Conservation (phyloP, 2,113 vertebrate species). For the Pedetes capensis region DNA sequence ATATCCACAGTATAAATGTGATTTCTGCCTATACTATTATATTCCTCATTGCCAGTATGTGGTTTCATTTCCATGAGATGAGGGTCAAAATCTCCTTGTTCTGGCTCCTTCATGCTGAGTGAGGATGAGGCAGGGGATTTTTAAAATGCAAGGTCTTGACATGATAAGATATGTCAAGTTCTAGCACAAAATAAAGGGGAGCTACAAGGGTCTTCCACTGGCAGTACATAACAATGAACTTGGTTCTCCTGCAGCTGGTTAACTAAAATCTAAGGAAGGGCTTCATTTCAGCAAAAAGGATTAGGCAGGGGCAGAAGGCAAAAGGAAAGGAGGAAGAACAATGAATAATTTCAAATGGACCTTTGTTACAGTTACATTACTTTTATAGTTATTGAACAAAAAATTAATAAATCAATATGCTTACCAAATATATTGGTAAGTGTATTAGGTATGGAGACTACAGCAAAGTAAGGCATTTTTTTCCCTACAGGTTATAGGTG, state of each 20-base stretch:
- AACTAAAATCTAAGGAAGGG: not conserved
- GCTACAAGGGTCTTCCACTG: not conserved
- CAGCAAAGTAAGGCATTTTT: not conserved
- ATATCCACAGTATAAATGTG: not conserved
- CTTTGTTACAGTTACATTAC: not conserved
- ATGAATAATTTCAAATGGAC: not conserved
- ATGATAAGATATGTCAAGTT: too few relatives aligned
- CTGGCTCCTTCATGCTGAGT: too few relatives aligned
- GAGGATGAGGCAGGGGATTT: too few relatives aligned
- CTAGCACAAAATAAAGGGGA: not conserved
- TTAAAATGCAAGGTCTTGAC: too few relatives aligned
- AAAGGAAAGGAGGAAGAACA: not conserved
- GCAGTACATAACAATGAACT: not conserved
- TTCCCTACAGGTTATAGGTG: not conserved
- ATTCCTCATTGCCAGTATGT: too few relatives aligned
- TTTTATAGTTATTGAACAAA: not conserved
- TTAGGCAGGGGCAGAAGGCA: not conserved
- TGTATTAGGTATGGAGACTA: not conserved
- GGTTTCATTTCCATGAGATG: too few relatives aligned
- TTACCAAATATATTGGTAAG: not conserved
- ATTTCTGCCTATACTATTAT: not conserved
- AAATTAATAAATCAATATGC: not conserved
- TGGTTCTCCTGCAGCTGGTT: not conserved
- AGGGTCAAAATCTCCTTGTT: too few relatives aligned
- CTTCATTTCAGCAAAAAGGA: not conserved